Evolutionary conservation across 1,140 invertebrate species (phyloP).

Genomic region (Magallana ariakensis): DNA sequence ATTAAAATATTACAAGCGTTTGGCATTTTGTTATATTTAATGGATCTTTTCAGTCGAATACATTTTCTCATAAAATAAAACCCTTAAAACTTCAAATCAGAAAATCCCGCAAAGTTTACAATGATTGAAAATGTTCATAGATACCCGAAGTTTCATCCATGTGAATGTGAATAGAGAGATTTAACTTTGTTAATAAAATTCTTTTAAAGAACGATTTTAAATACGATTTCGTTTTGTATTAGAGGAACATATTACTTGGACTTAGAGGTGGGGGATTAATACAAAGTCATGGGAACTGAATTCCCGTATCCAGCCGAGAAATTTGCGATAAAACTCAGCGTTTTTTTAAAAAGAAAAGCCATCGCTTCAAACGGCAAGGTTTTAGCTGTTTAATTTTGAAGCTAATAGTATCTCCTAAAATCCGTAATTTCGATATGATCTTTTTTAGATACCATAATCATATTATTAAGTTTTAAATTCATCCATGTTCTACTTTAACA

Average conservation of each 20-base stretch:
- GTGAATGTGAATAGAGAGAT: background rate
- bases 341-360: background rate
- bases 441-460: background rate
- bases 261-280: background rate
- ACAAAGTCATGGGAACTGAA: background rate
- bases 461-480: background rate
- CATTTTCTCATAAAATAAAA: too few species aligned
- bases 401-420: background rate
- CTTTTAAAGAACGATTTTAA: background rate
- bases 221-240: slow-evolving; percentile 15
- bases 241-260: background rate
- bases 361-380: background rate
- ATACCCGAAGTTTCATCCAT: background rate
- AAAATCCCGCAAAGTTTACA: too few species aligned
- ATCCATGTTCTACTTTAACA: too few species aligned
- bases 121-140: background rate
- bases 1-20: too few species aligned
- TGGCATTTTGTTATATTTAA: too few species aligned
- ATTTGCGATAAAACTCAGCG: background rate
- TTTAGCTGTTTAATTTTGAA: background rate
- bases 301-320: background rate
- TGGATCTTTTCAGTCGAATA: too few species aligned
- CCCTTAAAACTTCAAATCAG: too few species aligned
- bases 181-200: background rate
- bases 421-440: background rate